Base-by-base conservation (phyloP, 2,888 invertebrate genomes). In the Esperia sulphurella region DNA sequence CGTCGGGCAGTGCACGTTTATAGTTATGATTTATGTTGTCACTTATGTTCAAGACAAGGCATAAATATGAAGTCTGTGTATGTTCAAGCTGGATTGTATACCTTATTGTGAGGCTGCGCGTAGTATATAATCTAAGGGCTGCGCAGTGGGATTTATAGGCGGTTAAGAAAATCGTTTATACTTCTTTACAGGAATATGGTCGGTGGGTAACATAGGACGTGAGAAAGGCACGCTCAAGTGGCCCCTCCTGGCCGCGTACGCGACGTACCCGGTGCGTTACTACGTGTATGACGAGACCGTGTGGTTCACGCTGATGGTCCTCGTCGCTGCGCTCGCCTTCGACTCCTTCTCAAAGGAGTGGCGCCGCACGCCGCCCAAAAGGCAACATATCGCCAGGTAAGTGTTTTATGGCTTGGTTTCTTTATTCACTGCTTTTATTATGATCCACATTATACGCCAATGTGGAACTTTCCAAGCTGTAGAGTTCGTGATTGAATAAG, bases 171-270 rank as follows among this genome's bases (percentile, higher is more conserved):
- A 10, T 55, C 45, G 58, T 59, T 58, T 75, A 60, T 59, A 30
- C 28, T 12, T 14, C 10, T 58, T 70, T 79, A 14, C 74, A 97
- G 98, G 97, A 61, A 95, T 97, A 0, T 96, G 97, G 94, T 90
- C 94, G 0, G 96, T 97, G 8, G 97, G 97, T 28, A 98, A 98
- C 69, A 94, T 98, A 54, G 98, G 98, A 0, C 91, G 94, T 1
- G 95, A 97, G 71, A 88, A 91, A 63, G 97, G 97, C 0, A 81
- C 91, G 0, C 86, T 96, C 31, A 93, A 93, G 87, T 91, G 93
- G 71, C 92, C 96, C 0, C 71, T 97, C 0, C 45, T 92, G 0
- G 93, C 92, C 0, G 93, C 97, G 0, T 94, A 94, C 61, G 57
- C 89, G 0, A 77, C 91, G 0, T 93, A 95, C 67, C 93, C 94